phyloP scores from a whole-genome alignment of 2,797 vertebrate species.

The Enteromius argenteus region DNA sequence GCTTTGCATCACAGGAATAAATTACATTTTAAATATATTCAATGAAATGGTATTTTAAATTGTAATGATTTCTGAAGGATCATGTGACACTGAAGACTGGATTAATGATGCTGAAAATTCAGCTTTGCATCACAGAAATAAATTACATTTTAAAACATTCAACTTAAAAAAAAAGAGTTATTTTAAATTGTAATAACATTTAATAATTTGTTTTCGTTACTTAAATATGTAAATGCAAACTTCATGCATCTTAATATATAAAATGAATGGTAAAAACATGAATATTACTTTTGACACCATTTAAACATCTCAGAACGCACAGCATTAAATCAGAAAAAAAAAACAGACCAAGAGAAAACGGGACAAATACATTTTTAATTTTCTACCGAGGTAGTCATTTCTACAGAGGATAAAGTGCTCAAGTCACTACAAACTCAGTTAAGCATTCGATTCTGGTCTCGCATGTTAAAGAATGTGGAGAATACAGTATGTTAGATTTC shows the following conservation, averaged over 20 bases:
- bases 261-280: neutral
- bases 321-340: neutral
- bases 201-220: too few species aligned
- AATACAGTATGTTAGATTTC: slow-evolving; percentile 3
- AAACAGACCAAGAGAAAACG: neutral
- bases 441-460: neutral
- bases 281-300: neutral
- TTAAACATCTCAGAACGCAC: neutral
- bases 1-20: neutral
- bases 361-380: neutral
- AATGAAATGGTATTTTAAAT: neutral
- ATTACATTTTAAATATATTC: neutral
- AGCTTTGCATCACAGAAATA: too few species aligned
- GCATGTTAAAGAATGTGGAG: neutral
- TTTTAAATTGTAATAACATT: neutral
- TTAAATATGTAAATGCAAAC: neutral
- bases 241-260: neutral
- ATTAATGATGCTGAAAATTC: too few species aligned
- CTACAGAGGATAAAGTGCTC: slow-evolving; percentile 38
- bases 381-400: slow-evolving; percentile 28
- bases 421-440: slow-evolving; percentile 1
- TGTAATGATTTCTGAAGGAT: too few species aligned
- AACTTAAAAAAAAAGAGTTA: neutral
- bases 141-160: too few species aligned
- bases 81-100: too few species aligned